A percentile compares a stretch with the other conserved stretches of the same genome.
These are phyloP conservation scores for Carabus problematicus DNA, from an alignment of 2,888 invertebrate species.

Conservation along the genomic window DNA sequence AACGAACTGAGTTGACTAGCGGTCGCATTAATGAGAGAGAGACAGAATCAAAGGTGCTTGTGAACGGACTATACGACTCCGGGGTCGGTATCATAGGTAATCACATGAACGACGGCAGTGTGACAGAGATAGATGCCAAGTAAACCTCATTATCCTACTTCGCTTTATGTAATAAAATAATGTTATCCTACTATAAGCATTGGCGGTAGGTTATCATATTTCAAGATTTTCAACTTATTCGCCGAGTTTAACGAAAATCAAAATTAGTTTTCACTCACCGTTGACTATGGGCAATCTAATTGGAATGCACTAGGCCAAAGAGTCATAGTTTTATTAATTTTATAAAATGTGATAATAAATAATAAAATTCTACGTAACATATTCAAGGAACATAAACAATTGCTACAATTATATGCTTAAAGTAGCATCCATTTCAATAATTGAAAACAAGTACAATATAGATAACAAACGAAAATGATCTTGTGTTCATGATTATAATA, in stretches of 20 bases:
- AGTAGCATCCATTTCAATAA: no score
- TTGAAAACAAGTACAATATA: no score
- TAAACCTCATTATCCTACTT: conserved; percentile 38
- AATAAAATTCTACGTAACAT: no score
- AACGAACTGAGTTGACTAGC: conserved; percentile 16
- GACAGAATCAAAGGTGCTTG: conserved; percentile 26
- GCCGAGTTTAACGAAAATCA: conserved; percentile 14
- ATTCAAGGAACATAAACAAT: no score
- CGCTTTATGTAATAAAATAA: conserved; percentile 41
- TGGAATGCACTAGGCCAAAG: no score
- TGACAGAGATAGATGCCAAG: conserved; percentile 18
- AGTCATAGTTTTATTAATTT: no score
- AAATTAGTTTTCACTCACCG: conserved; percentile 21
- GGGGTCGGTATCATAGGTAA: conserved; percentile 35
- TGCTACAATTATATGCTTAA: no score
- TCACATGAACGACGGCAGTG: conserved; percentile 29
- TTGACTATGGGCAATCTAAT: no score
- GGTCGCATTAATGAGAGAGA: conserved; percentile 39
- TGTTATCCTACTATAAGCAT: conserved; percentile 28
- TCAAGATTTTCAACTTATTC: conserved; percentile 24
- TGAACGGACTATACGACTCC: not conserved
- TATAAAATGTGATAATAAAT: no score
- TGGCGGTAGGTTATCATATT: conserved; percentile 27
- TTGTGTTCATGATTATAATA: no score
- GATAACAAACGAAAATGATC: no score